Conservation (phyloP, 1,140 invertebrate species). For the Conus betulinus region DNA sequence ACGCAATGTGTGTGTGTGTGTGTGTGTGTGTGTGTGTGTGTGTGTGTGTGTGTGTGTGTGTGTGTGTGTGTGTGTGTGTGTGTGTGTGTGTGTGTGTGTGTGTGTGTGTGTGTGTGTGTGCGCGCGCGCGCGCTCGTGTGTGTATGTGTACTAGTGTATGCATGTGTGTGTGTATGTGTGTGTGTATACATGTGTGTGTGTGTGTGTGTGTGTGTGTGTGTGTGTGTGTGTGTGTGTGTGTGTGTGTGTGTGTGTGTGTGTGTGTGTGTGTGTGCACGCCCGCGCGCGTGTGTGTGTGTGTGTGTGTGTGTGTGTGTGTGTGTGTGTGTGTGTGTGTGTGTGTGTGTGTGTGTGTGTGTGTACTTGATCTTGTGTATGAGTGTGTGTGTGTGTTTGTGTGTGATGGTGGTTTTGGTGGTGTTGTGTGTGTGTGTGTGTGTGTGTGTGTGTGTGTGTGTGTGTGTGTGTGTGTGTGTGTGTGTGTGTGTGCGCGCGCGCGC, state of each 20-base stretch:
- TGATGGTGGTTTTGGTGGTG: no score
- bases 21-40: background rate
- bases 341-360: conserved; percentile 3
- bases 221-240: background rate
- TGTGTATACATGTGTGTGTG: background rate
- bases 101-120: conserved; percentile 2
- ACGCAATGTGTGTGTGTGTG: no score
- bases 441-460: conserved; percentile 3
- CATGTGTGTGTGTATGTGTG: background rate
- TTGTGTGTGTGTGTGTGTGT: no score
- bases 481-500: no score
- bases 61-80: background rate
- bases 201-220: conserved; percentile 3
- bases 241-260: background rate
- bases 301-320: conserved; percentile 3
- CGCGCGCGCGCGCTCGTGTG: no score
- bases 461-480: background rate
- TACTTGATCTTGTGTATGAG: no score
- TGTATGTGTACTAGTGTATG: no score
- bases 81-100: background rate
- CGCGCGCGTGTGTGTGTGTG: background rate
- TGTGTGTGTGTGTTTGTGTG: no score
- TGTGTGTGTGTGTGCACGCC: background rate
- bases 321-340: conserved; percentile 3
- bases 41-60: background rate